These are phyloP conservation scores for Octopus bimaculoides DNA, from an alignment of 1,140 invertebrate species.

Conservation along the genomic window DNA sequence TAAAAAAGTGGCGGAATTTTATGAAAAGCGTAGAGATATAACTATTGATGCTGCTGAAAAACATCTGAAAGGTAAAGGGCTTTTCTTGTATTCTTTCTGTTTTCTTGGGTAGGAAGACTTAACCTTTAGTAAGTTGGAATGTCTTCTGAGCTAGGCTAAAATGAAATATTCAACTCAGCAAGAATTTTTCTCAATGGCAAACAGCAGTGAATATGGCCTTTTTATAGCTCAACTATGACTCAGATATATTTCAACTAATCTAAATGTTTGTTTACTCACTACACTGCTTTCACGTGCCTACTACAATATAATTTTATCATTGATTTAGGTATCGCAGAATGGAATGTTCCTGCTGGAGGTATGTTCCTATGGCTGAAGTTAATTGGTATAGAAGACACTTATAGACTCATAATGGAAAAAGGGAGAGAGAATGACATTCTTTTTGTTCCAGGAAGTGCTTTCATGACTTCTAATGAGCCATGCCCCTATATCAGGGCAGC, in stretches of 20 bases:
- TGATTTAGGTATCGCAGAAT: slow-evolving; percentile 65
- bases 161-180: too few species aligned
- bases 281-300: too few species aligned
- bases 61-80: slow-evolving; percentile 62
- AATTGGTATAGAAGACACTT: slow-evolving; percentile 67
- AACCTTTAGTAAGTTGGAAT: too few species aligned
- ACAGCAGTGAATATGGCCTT: too few species aligned
- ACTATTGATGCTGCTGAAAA: slow-evolving; percentile 65
- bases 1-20: slow-evolving; percentile 64
- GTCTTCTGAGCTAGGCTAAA: too few species aligned
- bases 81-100: neutral
- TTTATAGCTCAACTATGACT: too few species aligned
- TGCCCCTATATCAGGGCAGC: slow-evolving; percentile 69
- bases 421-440: slow-evolving; percentile 60
- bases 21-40: slow-evolving; percentile 65
- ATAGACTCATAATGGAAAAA: slow-evolving; percentile 69
- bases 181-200: too few species aligned
- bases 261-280: too few species aligned
- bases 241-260: too few species aligned
- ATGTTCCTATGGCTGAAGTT: slow-evolving; percentile 79
- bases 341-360: slow-evolving; percentile 68
- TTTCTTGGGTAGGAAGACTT: too few species aligned
- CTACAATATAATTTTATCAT: neutral
- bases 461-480: slow-evolving; percentile 64
- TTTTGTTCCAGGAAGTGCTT: slow-evolving; percentile 71